A percentile compares a stretch with the other conserved stretches of the same genome.
Evolutionary conservation across 53 echinoderm and acorn worm genomes (phyloP).

Genomic region (Zoroaster sp.): DNA sequence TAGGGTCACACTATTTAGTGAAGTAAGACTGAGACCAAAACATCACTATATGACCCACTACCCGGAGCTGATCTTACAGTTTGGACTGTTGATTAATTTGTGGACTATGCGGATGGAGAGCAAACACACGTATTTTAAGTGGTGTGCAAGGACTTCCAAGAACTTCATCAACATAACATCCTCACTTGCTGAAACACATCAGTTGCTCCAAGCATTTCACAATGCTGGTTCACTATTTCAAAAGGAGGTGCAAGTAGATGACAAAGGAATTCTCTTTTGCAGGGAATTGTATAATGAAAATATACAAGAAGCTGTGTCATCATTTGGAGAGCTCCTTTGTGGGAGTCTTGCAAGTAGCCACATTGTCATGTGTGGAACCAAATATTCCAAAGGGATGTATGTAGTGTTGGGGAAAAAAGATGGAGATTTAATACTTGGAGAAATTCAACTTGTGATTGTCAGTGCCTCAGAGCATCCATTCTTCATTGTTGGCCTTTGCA

Average conservation of each 20-base stretch:
- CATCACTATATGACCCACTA: constrained; percentile 64
- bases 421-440: neutral
- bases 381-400: constrained; percentile 22
- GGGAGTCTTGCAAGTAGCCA: neutral
- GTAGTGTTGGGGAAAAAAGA: neutral
- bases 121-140: constrained; percentile 42
- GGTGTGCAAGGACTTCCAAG: constrained; percentile 7
- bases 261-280: neutral
- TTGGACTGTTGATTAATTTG: constrained; percentile 46
- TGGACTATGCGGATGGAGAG: constrained; percentile 59
- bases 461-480: neutral
- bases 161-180: constrained; percentile 62
- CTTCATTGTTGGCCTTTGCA: neutral
- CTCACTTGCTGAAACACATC: constrained; percentile 60
- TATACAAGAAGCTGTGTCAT: constrained; percentile 31
- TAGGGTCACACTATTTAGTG: constrained; percentile 49
- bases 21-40: constrained; percentile 44
- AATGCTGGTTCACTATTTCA: constrained; percentile 59
- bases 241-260: neutral
- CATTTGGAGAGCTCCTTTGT: neutral
- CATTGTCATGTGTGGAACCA: constrained; percentile 29
- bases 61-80: constrained; percentile 1
- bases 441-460: neutral
- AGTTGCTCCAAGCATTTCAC: constrained; percentile 61
- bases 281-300: constrained; percentile 17